These are phyloP conservation scores for Drosophila fulvimacula DNA, from an alignment of 2,888 invertebrate species.

Conservation along the genomic window DNA sequence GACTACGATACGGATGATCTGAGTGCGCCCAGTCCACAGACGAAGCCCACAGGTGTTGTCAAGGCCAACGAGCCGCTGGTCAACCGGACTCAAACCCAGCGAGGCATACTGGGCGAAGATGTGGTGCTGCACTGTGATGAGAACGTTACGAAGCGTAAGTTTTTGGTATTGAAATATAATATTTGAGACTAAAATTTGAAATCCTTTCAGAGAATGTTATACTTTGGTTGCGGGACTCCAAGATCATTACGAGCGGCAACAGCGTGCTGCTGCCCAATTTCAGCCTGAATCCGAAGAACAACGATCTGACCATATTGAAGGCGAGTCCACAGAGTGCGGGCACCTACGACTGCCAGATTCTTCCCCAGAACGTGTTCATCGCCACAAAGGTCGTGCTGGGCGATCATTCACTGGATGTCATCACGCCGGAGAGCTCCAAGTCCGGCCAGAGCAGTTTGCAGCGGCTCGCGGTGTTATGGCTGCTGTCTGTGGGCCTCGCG, in stretches of 20 bases:
- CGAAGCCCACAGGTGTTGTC: constrained; percentile 30
- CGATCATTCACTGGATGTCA: constrained; percentile 66
- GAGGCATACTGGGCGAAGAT: constrained; percentile 56
- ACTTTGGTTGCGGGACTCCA: constrained; percentile 64
- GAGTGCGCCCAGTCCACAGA: constrained; percentile 47
- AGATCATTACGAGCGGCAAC: constrained; percentile 54
- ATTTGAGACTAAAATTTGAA: neutral
- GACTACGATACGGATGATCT: constrained; percentile 51
- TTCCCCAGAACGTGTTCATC: constrained; percentile 54
- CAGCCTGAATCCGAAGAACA: constrained; percentile 49
- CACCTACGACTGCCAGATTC: constrained; percentile 65
- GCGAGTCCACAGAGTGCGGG: constrained; percentile 65
- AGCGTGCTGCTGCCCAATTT: constrained; percentile 59
- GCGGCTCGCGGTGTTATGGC: constrained; percentile 15
- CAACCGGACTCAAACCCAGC: constrained; percentile 31
- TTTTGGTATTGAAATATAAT: accelerated
- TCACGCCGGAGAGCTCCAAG: constrained; percentile 73
- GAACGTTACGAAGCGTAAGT: constrained; percentile 39
- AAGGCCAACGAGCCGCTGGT: neutral
- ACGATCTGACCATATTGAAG: constrained; percentile 68
- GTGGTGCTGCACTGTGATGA: constrained; percentile 53
- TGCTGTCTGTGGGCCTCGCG: constrained; percentile 22
- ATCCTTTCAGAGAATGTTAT: constrained; percentile 45
- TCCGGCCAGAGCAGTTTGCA: constrained; percentile 53
- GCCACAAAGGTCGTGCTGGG: constrained; percentile 60